Conservation (phyloP, 2,113 vertebrate species). For the Albula glossodonta region DNA sequence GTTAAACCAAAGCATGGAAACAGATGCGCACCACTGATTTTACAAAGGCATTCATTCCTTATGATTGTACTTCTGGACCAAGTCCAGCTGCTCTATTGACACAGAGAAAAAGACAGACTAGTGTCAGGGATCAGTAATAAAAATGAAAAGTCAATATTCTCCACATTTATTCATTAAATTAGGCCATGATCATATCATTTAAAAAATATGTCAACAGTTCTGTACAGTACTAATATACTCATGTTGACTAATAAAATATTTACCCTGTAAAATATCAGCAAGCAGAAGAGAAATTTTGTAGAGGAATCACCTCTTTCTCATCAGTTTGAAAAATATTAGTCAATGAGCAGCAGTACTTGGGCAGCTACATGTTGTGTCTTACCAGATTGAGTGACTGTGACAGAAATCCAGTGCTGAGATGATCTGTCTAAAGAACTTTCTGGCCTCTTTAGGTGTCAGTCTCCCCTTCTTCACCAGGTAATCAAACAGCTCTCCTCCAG, state of each 20-base stretch:
- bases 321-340: neutral
- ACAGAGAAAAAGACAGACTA: neutral
- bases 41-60: neutral
- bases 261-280: neutral
- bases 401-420: conserved; percentile 93
- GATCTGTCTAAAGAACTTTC: conserved; percentile 94
- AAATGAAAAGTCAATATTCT: neutral
- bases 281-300: neutral
- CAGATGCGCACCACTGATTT: neutral
- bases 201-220: neutral
- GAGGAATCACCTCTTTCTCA: neutral
- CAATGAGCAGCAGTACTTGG: neutral
- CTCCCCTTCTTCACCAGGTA: conserved; percentile 91
- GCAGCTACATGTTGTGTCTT: conserved; percentile 30
- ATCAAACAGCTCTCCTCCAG: conserved; percentile 89
- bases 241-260: neutral
- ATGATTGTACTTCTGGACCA: neutral
- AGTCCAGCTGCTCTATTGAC: no score
- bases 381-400: conserved; percentile 94
- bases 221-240: neutral
- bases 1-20: neutral
- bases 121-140: neutral
- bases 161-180: neutral
- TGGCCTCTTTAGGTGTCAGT: conserved; percentile 87
- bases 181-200: neutral